A percentile compares a stretch with the other conserved stretches of the same genome.
Evolutionary conservation across 2,888 invertebrate species (phyloP).

Genomic region (Tenthredo mesomela): DNA sequence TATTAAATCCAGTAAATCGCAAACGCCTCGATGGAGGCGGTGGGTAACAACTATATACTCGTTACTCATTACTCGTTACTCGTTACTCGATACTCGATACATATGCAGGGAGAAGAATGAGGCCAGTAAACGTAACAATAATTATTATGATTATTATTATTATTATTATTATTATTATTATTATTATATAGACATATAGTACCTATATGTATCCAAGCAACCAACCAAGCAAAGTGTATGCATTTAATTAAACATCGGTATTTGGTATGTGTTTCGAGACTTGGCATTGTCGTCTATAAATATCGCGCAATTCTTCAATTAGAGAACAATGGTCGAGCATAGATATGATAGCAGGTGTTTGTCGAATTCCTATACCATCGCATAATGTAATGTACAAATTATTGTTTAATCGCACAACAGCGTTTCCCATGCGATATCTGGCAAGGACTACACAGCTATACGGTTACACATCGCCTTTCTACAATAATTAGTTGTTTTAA

Average conservation of each 20-base stretch:
- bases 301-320: slow-evolving; percentile 21
- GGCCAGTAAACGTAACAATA: slow-evolving; percentile 20
- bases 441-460: background rate
- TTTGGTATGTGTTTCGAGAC: slow-evolving; percentile 23
- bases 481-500: too few relatives aligned
- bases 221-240: background rate
- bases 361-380: slow-evolving; percentile 21
- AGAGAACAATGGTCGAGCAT: slow-evolving; percentile 43
- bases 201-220: background rate
- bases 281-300: slow-evolving; percentile 35
- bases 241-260: background rate
- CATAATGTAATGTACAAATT: background rate
- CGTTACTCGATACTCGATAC: background rate
- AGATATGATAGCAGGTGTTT: slow-evolving; percentile 15
- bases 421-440: background rate
- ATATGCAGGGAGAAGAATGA: background rate
- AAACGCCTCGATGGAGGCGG: background rate
- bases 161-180: background rate
- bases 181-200: background rate
- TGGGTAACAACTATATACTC: background rate
- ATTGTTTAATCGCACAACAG: background rate
- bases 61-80: background rate
- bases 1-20: background rate
- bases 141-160: too few relatives aligned
- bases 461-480: background rate